Evolutionary conservation across 2,113 vertebrate genomes (phyloP).

Genomic region (Anolis sagrei): DNA sequence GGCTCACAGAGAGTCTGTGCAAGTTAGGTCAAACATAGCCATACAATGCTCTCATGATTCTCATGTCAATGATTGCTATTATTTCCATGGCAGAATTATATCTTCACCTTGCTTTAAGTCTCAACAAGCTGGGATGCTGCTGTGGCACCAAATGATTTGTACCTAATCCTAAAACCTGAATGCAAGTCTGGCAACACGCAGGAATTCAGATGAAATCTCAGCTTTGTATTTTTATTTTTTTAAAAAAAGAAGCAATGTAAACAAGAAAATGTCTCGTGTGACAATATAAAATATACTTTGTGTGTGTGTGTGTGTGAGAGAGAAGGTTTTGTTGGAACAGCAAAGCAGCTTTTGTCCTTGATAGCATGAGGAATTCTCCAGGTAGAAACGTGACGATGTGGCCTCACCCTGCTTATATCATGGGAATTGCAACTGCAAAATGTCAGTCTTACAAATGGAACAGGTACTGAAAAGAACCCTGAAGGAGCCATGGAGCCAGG

Average conservation of each 20-base stretch:
- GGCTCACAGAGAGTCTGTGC: too few relatives aligned
- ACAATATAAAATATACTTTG: neutral
- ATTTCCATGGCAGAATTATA: neutral
- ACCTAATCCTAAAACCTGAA: neutral
- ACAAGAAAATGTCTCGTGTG: neutral
- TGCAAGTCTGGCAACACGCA: neutral
- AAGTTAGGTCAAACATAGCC: neutral
- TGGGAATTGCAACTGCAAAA: constrained; percentile 24
- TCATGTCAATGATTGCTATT: neutral
- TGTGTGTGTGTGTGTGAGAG: neutral
- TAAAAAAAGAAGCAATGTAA: constrained; percentile 3
- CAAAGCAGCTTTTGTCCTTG: constrained; percentile 2
- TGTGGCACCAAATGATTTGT: neutral
- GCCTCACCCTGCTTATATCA: constrained; percentile 65
- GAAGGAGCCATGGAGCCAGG: too few relatives aligned
- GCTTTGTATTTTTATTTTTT: neutral
- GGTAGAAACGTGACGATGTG: constrained; percentile 24
- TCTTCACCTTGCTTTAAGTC: neutral
- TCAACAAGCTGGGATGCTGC: neutral
- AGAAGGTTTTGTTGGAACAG: neutral
- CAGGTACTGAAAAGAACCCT: constrained; percentile 6
- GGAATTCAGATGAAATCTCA: neutral
- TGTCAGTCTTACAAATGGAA: constrained; percentile 36
- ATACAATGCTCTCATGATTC: neutral
- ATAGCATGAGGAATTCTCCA: constrained; percentile 28